A percentile compares a stretch with the other conserved stretches of the same genome.
Conservation (phyloP, 92 coral and sea anemone species). For the Chrysogorgia sp. region DNA sequence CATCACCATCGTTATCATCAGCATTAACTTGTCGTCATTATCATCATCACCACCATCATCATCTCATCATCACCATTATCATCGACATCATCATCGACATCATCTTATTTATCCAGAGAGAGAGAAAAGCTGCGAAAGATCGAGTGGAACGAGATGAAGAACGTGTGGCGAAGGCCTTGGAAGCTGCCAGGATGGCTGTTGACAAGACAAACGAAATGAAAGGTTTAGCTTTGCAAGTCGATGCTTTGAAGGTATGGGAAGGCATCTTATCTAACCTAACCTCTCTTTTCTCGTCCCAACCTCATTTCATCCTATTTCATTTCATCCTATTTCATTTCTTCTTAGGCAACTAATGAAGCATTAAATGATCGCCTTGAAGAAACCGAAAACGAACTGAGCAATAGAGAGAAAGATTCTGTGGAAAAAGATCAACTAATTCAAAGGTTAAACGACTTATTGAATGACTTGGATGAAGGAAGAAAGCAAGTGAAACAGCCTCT, state of each 20-base stretch:
- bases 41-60: no score
- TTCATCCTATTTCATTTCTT: background rate
- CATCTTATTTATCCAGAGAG: conserved; percentile 56
- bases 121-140: conserved; percentile 82
- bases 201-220: conserved; percentile 75
- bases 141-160: conserved; percentile 86
- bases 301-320: background rate
- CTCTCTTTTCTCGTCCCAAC: background rate
- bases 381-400: conserved; percentile 75
- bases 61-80: background rate
- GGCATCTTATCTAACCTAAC: background rate
- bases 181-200: conserved; percentile 77
- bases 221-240: conserved; percentile 78
- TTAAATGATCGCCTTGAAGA: conserved; percentile 78
- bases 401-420: conserved; percentile 46
- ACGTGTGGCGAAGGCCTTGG: conserved; percentile 76
- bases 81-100: background rate
- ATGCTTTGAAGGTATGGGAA: conserved; percentile 67
- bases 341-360: conserved; percentile 75
- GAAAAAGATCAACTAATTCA: conserved; percentile 76
- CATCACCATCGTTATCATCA: background rate
- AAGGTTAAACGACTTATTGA: conserved; percentile 70
- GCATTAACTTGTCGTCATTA: background rate
- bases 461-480: conserved; percentile 65
- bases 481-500: conserved; percentile 64